These are phyloP conservation scores for Pipra filicauda DNA, from an alignment of 2,113 vertebrate species.

Conservation along the genomic window DNA sequence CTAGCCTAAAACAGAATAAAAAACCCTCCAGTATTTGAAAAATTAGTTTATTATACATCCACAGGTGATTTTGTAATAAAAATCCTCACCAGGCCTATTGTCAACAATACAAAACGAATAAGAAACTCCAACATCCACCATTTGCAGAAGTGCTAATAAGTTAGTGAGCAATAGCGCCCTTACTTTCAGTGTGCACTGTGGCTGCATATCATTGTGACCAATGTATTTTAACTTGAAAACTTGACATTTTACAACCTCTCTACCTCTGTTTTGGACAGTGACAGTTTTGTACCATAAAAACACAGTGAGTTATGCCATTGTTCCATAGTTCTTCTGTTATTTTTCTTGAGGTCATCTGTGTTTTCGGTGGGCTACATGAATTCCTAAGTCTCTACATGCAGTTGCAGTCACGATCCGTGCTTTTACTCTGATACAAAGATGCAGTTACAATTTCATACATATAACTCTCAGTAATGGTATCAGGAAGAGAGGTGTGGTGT, in stretches of 20 bases:
- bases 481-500: not conserved
- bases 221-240: not conserved
- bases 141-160: conserved; percentile 38
- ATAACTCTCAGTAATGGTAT: not conserved
- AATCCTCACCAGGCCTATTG: conserved; percentile 15
- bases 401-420: not conserved
- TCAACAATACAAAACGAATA: conserved; percentile 57
- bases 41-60: conserved; percentile 64
- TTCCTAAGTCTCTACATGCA: not conserved
- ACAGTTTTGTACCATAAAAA: not conserved
- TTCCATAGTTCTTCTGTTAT: not conserved
- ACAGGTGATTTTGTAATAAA: conserved; percentile 57
- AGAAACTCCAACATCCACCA: conserved; percentile 41
- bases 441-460: not conserved
- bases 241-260: not conserved
- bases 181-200: not conserved
- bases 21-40: conserved; percentile 23
- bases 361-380: not conserved
- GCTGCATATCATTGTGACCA: not conserved
- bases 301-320: not conserved
- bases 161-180: not conserved
- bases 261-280: not conserved
- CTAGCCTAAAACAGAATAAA: not conserved
- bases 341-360: not conserved
- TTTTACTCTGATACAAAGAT: not conserved